phyloP scores from a whole-genome alignment of 2,113 vertebrate genomes.

The Sebastes schlegelii region DNA sequence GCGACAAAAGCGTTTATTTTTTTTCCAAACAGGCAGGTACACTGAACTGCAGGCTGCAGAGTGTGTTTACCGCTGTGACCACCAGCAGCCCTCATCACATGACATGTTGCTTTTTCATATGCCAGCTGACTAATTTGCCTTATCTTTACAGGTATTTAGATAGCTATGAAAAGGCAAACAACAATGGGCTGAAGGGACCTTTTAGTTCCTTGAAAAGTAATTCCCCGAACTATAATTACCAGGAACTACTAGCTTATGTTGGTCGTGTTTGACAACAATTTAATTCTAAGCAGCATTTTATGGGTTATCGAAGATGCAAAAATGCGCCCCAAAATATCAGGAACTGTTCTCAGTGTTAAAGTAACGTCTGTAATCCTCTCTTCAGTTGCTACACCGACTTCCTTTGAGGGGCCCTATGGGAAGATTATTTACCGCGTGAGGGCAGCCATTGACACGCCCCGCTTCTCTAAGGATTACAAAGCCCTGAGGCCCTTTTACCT shows the following conservation, averaged over 20 bases:
- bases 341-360: background rate
- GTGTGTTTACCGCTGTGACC: too few species aligned
- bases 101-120: too few species aligned
- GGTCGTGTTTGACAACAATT: background rate
- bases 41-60: too few species aligned
- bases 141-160: too few species aligned
- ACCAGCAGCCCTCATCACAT: too few species aligned
- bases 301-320: background rate
- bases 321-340: background rate
- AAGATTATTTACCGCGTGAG: constrained; percentile 90
- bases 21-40: too few species aligned
- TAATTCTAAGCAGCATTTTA: background rate
- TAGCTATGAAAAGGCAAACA: too few species aligned
- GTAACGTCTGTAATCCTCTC: constrained; percentile 10
- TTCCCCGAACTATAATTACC: too few species aligned
- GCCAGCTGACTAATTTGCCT: too few species aligned
- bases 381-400: constrained; percentile 90
- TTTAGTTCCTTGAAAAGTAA: too few species aligned
- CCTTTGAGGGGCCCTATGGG: constrained; percentile 96
- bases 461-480: constrained; percentile 96
- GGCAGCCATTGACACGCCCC: constrained; percentile 92
- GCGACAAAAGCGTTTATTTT: too few species aligned
- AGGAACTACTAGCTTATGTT: background rate
- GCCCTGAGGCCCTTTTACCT: constrained; percentile 90
- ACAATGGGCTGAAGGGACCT: too few species aligned